Base-by-base conservation (phyloP, 2,797 vertebrate genomes). In the Lithobates sylvaticus region DNA sequence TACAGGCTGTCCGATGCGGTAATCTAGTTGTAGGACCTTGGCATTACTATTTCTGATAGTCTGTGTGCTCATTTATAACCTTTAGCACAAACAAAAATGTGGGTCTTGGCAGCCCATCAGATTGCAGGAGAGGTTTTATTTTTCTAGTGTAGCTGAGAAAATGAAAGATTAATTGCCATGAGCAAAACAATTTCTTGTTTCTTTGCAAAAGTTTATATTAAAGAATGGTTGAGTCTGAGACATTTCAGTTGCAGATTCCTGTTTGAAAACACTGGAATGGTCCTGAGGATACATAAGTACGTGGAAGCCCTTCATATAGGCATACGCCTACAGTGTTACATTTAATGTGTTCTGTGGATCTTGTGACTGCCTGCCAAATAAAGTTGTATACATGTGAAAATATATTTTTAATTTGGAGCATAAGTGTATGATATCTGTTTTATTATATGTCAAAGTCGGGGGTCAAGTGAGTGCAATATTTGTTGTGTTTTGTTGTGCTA, bases 331-430 rank as follows among this genome's bases (percentile, higher is more conserved):
- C 89, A 91, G 91, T 93, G 90, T 94, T 93, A 91, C 89, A 74
- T 85, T 88, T 91, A 78, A 21, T 89, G 90, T 93, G 86, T 21
- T 89, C 71, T 90, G 93, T 94, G 91, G 90, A 89, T 93, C 72
- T 90, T 32, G 90, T 93, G 90, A 75, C 88, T 50, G 81, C 94
- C 88, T 90, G 92, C 92, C 92, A 94, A 94, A 95, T 95, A 95
- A 95, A 94, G 81, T 75, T 89, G 89, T 89, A 88, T 91, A 92
- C 86, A 68, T 86, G 89, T 92, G 88, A 93, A 89, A 74, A 89
- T 80, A 83, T 84, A 27, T 88, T 85, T 89, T 90, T 91, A 10
- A 88, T 91, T 81, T 86, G 58, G 47, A 47, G 80, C 78, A 85
- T 61, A 65, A 18, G 50, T 77, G 26, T 58, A 85, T 68, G 44